Conservation (phyloP, 1,140 invertebrate species). For the Eubasilissa regina region DNA sequence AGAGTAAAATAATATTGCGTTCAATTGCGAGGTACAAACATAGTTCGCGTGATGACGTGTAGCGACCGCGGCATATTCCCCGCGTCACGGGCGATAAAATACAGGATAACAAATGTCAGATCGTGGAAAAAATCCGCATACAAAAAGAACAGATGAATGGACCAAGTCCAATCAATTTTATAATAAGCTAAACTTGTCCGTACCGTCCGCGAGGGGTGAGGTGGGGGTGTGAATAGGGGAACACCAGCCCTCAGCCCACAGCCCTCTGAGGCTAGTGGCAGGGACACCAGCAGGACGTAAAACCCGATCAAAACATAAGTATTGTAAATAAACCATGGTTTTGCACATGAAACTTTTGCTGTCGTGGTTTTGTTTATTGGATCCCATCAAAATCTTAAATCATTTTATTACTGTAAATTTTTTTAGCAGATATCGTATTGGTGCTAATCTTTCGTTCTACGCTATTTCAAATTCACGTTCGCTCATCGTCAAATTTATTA, state of each 20-base stretch:
- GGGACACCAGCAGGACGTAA: too few species aligned
- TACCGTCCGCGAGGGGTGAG: not conserved
- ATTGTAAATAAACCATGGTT: not conserved
- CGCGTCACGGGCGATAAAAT: conserved; percentile 59
- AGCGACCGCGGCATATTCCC: conserved; percentile 51
- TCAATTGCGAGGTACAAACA: not conserved
- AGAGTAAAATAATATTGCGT: too few species aligned
- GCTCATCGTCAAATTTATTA: too few species aligned
- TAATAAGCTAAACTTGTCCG: conserved; percentile 46
- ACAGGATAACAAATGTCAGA: conserved; percentile 56
- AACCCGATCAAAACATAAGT: not conserved
- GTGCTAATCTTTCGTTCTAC: too few species aligned
- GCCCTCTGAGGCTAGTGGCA: too few species aligned
- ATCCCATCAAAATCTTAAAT: too few species aligned
- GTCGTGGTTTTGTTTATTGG: too few species aligned
- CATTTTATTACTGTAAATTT: too few species aligned
- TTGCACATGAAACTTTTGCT: too few species aligned
- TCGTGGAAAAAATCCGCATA: conserved; percentile 47
- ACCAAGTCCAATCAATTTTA: conserved; percentile 60
- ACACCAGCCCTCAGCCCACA: not conserved
- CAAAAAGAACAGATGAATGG: conserved; percentile 56
- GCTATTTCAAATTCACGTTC: too few species aligned
- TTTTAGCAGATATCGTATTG: too few species aligned
- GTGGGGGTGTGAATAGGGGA: not conserved
- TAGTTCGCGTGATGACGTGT: conserved; percentile 40